A percentile compares a stretch with the other conserved stretches of the same genome.
phyloP scores from a whole-genome alignment of 1,140 invertebrate genomes.

The Battus philenor region DNA sequence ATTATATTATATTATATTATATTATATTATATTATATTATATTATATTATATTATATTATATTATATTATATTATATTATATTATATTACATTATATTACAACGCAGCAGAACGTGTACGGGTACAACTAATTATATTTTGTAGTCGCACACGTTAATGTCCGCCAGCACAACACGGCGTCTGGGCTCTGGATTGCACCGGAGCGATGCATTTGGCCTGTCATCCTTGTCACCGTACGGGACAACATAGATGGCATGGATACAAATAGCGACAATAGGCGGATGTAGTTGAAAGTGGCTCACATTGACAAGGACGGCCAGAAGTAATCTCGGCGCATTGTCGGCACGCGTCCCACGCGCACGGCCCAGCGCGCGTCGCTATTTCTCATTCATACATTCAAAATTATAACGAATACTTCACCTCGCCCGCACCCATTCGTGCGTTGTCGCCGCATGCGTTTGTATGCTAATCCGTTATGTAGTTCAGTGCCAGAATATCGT shows the following conservation, averaged over 20 bases:
- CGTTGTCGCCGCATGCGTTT: slow-evolving; percentile 61
- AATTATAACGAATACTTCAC: slow-evolving; percentile 67
- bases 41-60: too few species aligned
- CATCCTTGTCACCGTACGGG: slow-evolving; percentile 54
- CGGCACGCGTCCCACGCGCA: slow-evolving; percentile 67
- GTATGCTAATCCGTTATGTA: slow-evolving; percentile 65
- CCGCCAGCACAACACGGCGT: slow-evolving; percentile 5
- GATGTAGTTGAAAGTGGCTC: slow-evolving; percentile 71
- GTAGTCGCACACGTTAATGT: slow-evolving; percentile 7
- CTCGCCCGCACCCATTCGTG: slow-evolving; percentile 64
- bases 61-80: too few species aligned
- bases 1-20: too few species aligned
- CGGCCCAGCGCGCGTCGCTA: slow-evolving; percentile 47
- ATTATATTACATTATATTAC: too few species aligned
- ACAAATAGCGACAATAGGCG: slow-evolving; percentile 73
- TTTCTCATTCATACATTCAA: slow-evolving; percentile 76
- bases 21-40: too few species aligned
- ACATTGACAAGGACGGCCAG: slow-evolving; percentile 74
- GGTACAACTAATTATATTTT: too few species aligned
- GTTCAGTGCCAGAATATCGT: slow-evolving; percentile 63
- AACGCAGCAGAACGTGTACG: too few species aligned
- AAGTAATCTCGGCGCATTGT: slow-evolving; percentile 67
- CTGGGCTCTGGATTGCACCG: slow-evolving; percentile 2
- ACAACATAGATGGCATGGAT: slow-evolving; percentile 66
- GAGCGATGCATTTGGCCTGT: slow-evolving; percentile 31